A percentile compares a stretch with the other conserved stretches of the same genome.
Conservation (phyloP, 2,113 vertebrate genomes). For the Scopus umbretta region DNA sequence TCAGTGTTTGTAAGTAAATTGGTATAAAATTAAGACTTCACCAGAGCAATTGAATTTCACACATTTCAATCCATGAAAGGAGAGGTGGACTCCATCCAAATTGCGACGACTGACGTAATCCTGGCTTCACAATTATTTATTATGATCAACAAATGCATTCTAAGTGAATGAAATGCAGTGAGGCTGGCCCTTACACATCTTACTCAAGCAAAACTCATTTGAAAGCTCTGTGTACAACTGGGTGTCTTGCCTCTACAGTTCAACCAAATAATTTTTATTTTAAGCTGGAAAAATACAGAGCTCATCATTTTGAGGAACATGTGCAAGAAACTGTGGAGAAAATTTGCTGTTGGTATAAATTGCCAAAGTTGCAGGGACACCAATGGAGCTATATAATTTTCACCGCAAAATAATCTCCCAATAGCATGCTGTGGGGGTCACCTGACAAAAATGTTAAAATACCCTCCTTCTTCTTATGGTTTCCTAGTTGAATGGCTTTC, state of each 20-base stretch:
- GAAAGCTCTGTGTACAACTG: neutral
- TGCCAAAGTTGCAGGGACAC: neutral
- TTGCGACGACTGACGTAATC: neutral
- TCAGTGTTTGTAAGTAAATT: constrained; percentile 17
- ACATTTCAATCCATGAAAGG: constrained; percentile 21
- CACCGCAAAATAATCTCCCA: neutral
- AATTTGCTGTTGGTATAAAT: neutral
- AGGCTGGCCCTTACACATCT: neutral
- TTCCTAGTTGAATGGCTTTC: neutral
- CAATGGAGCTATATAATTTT: neutral
- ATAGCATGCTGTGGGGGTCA: rapidly evolving
- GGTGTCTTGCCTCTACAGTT: neutral
- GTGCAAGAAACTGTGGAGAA: neutral
- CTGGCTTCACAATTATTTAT: neutral
- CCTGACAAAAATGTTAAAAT: neutral
- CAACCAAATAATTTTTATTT: neutral
- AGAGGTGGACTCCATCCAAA: constrained; percentile 6
- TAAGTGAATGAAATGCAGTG: neutral
- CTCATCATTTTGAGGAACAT: neutral
- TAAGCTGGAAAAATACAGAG: neutral
- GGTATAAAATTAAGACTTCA: constrained; percentile 53
- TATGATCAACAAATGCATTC: neutral
- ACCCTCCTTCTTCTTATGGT: neutral
- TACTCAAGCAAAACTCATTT: neutral
- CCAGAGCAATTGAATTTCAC: constrained; percentile 29